A percentile compares a stretch with the other conserved stretches of the same genome.
Evolutionary conservation across 2,797 vertebrate species (phyloP).

Genomic region (Echiichthys vipera): DNA sequence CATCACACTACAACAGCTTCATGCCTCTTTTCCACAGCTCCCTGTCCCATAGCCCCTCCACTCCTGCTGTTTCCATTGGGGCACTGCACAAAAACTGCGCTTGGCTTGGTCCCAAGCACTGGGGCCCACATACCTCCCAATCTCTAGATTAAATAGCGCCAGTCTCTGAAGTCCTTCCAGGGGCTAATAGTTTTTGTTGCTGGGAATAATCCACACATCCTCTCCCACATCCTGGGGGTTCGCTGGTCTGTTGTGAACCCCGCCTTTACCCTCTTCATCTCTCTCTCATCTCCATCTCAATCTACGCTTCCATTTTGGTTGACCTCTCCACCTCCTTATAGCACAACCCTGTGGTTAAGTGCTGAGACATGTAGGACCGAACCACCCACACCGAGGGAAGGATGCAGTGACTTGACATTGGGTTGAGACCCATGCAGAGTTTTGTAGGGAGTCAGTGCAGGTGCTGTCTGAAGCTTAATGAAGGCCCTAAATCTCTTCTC

Average conservation of each 20-base stretch:
- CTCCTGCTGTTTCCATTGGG: constrained; percentile 77
- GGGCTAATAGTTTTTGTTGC: constrained; percentile 89
- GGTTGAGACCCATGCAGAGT: constrained; percentile 66
- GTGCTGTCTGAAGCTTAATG: constrained; percentile 75
- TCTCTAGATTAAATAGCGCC: constrained; percentile 87
- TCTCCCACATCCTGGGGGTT: constrained; percentile 89
- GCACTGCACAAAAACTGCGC: constrained; percentile 78
- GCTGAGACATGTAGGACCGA: constrained; percentile 60
- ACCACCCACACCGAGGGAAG: constrained; percentile 70
- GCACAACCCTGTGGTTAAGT: constrained; percentile 62
- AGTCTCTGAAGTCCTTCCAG: constrained; percentile 89
- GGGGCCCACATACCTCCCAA: constrained; percentile 86
- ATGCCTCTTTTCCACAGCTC: constrained; percentile 64
- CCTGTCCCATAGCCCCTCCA: constrained; percentile 50
- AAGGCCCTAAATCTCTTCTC: constrained; percentile 75
- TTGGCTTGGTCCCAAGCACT: constrained; percentile 82
- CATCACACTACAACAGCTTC: constrained; percentile 71
- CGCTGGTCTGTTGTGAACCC: constrained; percentile 72
- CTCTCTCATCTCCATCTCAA: constrained; percentile 78
- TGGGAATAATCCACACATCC: constrained; percentile 90
- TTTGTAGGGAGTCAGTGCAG: constrained; percentile 71
- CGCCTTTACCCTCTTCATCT: constrained; percentile 63
- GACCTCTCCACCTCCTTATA: constrained; percentile 64
- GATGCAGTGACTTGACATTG: constrained; percentile 52
- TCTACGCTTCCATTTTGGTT: constrained; percentile 70